Evolutionary conservation across 2,888 invertebrate species (phyloP), one percentile per base, ranked within the genome.

Genomic region (Lasioglossum pauxillum): DNA sequence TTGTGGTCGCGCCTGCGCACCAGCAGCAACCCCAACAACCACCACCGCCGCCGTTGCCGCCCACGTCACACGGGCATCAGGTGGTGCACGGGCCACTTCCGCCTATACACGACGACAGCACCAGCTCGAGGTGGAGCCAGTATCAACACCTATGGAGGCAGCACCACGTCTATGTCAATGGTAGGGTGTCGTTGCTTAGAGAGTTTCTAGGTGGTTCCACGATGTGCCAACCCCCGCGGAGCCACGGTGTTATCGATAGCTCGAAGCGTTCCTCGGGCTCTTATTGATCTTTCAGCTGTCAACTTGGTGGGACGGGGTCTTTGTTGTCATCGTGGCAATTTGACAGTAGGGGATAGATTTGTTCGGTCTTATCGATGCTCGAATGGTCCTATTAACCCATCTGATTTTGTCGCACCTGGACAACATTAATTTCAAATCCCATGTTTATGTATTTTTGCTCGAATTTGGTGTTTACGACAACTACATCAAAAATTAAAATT

Each of bases 71-170:
- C 93, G 97, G 96, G 90, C 96, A 97, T 93, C 96, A 97, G 93
- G 96, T 96, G 82, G 53, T 53, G 53, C 96, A 97, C 95, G 96
- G 96, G 91, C 96, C 97, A 93, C 96, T 96, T 95, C 96, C 96
- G 90, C 96, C 96, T 92, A 96, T 96, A 82, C 96, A 96, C 94
- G 96, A 96, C 93, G 97, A 96, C 94, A 96, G 96, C 95, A 96
- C 96, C 94, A 95, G 93, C 91, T 95, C 95, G 31, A 90, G 96
- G 86, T 97, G 97, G 97, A 96, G 96, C 91, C 97, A 97, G 96
- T 97, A 97, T 95, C 96, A 97, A 92, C 97, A 97, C 95, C 96
- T 97, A 90, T 97, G 97, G 97, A 96, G 97, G 93, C 97, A 97
- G 95, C 97, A 96, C 89, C 95, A 97, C 95, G 97, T 97, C 95